Conservation (phyloP, 2,797 vertebrate genomes). For the Phoebastria nigripes region DNA sequence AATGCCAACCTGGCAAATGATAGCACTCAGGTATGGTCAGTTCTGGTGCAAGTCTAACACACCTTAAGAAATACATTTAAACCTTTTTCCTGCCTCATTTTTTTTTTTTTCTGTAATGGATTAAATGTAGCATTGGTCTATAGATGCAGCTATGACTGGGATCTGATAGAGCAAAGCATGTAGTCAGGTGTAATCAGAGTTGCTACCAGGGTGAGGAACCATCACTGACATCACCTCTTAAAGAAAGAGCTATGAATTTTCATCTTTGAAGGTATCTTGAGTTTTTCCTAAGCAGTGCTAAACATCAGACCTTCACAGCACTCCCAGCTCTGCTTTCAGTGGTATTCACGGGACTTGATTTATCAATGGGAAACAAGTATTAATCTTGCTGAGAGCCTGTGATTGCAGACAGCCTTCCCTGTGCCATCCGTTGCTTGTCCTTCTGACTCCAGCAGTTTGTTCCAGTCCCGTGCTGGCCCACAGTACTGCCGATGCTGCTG, state of each 20-base stretch:
- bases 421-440: background rate
- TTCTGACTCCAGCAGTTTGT: background rate
- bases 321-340: background rate
- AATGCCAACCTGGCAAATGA: background rate
- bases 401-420: background rate
- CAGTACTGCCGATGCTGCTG: background rate
- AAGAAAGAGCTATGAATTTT: background rate
- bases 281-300: background rate
- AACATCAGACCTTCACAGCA: background rate
- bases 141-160: background rate
- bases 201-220: background rate
- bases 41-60: background rate
- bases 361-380: background rate
- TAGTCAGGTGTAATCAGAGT: background rate
- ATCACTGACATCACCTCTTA: background rate
- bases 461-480: background rate
- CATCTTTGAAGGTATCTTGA: background rate
- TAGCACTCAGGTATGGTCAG: background rate
- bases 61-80: background rate
- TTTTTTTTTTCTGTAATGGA: background rate
- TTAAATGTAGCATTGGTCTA: background rate
- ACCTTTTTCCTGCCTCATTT: rapidly evolving
- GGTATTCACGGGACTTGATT: background rate
- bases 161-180: background rate
- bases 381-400: background rate